phyloP scores from a whole-genome alignment of 1,140 invertebrate genomes.

The Magallana ariakensis region DNA sequence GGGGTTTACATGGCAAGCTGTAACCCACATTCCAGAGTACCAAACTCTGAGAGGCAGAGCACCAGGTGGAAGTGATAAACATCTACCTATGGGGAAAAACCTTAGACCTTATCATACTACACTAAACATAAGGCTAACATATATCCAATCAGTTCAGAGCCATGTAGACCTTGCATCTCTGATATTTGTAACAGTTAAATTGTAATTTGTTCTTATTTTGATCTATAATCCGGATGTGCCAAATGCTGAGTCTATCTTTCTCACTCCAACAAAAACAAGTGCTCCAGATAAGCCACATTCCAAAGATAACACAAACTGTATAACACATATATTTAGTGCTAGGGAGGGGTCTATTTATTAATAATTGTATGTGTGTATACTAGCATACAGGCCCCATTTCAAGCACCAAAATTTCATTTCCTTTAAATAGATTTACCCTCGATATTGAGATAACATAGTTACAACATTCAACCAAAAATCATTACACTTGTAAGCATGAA shows the following conservation, averaged over 20 bases:
- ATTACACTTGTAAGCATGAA: conserved; percentile 24
- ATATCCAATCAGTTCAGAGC: background rate
- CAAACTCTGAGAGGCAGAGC: background rate
- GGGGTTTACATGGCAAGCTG: background rate
- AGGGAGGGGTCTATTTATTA: conserved; percentile 4
- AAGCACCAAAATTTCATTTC: conserved; percentile 6
- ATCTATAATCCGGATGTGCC: conserved; percentile 30
- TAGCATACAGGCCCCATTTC: background rate
- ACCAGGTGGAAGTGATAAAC: conserved; percentile 29
- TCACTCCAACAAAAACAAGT: conserved; percentile 38
- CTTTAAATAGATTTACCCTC: no score
- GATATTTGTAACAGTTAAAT: conserved; percentile 21
- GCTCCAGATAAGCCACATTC: conserved; percentile 17
- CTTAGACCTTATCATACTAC: background rate
- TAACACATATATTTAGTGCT: background rate
- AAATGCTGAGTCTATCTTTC: conserved; percentile 28
- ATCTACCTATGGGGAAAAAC: conserved; percentile 26
- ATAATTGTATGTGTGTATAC: background rate
- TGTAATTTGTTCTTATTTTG: conserved; percentile 3
- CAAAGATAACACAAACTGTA: conserved; percentile 2
- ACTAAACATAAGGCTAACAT: background rate
- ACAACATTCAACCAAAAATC: background rate
- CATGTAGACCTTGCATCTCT: background rate
- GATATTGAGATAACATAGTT: conserved; percentile 12
- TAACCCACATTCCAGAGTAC: background rate